Base-by-base conservation (phyloP, 1,140 invertebrate genomes). In the Nephila pilipes region DNA sequence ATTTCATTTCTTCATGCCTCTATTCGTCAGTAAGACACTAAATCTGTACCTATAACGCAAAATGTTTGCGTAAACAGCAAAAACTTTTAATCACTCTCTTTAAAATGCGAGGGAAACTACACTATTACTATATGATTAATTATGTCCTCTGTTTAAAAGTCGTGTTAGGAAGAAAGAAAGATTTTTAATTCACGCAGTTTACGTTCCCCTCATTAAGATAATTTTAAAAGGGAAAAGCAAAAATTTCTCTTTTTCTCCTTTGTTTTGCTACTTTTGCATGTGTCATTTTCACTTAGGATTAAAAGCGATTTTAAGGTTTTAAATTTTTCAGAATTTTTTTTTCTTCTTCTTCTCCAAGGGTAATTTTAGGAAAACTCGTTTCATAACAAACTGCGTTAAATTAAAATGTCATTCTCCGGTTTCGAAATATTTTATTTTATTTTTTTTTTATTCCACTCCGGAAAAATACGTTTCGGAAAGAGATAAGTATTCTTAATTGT, bases 51-150 rank as follows among this genome's bases (percentile, higher is more conserved):
- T 65, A 25, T 75, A 32, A 18, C 29, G 3, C 29, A 36, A 32
- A 32, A 75, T 75, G 63, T n/a, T 25, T 10, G 5, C 16, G 83
- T n/a, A 57, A n/a, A 16, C n/a, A 60, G 63, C 85, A 87, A 87
- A 87, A 29, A 87, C 85, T 58, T 60, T 87, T 87, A 87, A 87
- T 87, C 85, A 54, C 85, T 38, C 36, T 20, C 32, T 54, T 54
- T 10, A 87, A 87, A 87, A 87, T 87, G 57, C 55, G 55, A 54
- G 46, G 25, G n/a, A 46, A n/a, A 29, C 22, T 36, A 36, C 55
- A 60, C 85, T 60, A 60, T 87, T 60, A 87, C 85, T 36, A 75
- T 32, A 54, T 88, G 87, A 88, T 88, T 88, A 88, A 88, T 88
- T 88, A 88, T 69, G 87, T 25, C 25, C n/a, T 25, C 87, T 25